Evolutionary conservation across 2,113 vertebrate species (phyloP), one percentile per base, ranked within the genome.

Genomic region (Centropus bengalensis): DNA sequence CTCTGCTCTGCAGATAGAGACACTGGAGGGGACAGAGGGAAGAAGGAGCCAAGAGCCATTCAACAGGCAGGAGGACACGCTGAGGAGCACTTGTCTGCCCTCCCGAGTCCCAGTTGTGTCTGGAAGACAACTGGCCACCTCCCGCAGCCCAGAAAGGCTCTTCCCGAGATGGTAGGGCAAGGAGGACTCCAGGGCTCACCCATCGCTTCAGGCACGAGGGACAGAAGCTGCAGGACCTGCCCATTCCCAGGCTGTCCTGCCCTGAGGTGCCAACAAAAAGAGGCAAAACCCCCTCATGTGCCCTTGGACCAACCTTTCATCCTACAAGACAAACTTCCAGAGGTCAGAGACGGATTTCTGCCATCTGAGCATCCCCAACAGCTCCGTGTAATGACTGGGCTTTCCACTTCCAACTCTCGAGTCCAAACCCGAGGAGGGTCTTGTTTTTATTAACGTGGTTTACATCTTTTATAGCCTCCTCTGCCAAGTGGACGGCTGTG

Each of bases 371-470:
- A 75, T 20, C 77, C 75, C 76, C 3, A 14, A 44, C 18, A 73
- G 63, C 83, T 81, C 80, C 67, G 7, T 1, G 55, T 26, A 22
- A 9, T 8, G 28, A 40, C 0, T 9, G 36, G 44, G 6, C 69
- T 74, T 76, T 75, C 84, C 82, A 51, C 36, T 12, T 63, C 62
- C 75, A 30, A 30, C 27, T 5, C 5, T 1, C 2, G n/a, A 83
- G 64, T 3, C 64, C 91, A 94, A 83, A 74, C 24, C 13, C 3
- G 1, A 93, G 75, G 96, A 95, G 63, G 87, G 70, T 51, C 89
- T 93, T 95, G 89, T 89, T 95, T 94, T 80, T 89, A 89, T 92
- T 95, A 89, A 95, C 32, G 40, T 47, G 32, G 77, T 93, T 94
- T 51, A 95, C 88, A 86, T 94, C 87, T 85, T 60, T 54, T 67